These are phyloP conservation scores for Synergus itoensis DNA, from an alignment of 2,888 invertebrate genomes.

Conservation along the genomic window DNA sequence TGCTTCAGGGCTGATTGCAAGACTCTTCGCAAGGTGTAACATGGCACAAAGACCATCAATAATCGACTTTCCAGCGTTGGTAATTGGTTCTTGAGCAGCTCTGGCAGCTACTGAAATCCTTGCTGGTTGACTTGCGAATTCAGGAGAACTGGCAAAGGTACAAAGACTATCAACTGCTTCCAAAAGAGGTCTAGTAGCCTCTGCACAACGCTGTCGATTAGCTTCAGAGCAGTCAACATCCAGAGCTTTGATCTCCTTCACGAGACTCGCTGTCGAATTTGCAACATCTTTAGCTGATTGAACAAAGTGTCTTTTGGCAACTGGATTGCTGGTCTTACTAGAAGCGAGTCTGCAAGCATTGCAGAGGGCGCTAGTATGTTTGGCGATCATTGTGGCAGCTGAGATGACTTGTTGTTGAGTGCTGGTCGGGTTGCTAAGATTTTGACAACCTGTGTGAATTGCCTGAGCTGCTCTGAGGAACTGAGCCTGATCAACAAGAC, in stretches of 20 bases:
- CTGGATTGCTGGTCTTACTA: conserved; percentile 92
- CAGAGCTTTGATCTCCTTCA: conserved; percentile 94
- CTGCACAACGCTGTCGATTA: conserved; percentile 86
- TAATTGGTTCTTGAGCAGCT: conserved; percentile 91
- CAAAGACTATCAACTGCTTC: conserved; percentile 95
- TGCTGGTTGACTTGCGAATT: conserved; percentile 95
- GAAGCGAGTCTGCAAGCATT: conserved; percentile 97
- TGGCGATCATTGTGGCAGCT: conserved; percentile 96
- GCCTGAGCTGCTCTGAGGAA: conserved; percentile 93
- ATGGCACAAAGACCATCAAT: conserved; percentile 94
- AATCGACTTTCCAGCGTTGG: conserved; percentile 88
- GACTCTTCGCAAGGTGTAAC: conserved; percentile 92
- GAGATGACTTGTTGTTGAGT: conserved; percentile 91
- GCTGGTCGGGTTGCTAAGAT: conserved; percentile 85
- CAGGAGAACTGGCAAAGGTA: conserved; percentile 92
- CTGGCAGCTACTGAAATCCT: conserved; percentile 92
- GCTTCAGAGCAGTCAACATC: conserved; percentile 91
- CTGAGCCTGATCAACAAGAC: conserved; percentile 93
- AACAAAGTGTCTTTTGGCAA: conserved; percentile 97
- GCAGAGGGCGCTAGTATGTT: conserved; percentile 96
- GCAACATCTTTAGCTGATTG: conserved; percentile 99
- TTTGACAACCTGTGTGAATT: conserved; percentile 93
- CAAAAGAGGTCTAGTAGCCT: conserved; percentile 90
- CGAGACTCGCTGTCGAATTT: conserved; percentile 95
- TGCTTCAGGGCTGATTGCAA: conserved; percentile 94